Base-by-base conservation (phyloP, 2,888 invertebrate genomes). In the Leptinotarsa rubiginosa region DNA sequence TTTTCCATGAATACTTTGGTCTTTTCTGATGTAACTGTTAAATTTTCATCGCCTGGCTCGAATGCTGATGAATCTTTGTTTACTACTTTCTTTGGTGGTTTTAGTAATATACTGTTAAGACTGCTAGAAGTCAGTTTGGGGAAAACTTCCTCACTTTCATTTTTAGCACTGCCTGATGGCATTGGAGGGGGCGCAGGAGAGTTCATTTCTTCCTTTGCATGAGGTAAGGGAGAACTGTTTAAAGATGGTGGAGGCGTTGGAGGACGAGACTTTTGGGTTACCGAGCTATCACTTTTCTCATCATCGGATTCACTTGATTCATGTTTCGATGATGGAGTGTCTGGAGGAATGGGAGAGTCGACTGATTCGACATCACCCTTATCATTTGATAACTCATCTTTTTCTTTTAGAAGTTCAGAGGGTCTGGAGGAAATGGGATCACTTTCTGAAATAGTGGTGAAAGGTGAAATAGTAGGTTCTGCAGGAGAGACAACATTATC, bases 401-500 rank as follows among this genome's bases (percentile, higher is more conserved):
- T n/a, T 10, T 41, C n/a, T 31, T 41, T 31, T 16, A 62, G 16
- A 7, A 52, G 16, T 2, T 52, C 49, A 22, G 50, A n/a, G 67
- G 52, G 31, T 12, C 25, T 25, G 4, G n/a, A 25, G 25, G 49
- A 20, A 65, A 41, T 12, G 13, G 47, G 22, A 12, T 3, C 47
- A 20, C 52, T 47, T 7, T 22, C 16, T 62, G 47, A 31, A 54
- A n/a, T 50, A 20, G 59, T 47, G 47, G 62, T 25, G 56, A 56
- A 47, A 47, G 76, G 65, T 54, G 52, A 22, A 22, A 67, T 5
- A 49, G 77, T 73, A 74, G 80, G 74, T 76, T 75, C 74, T 75
- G 77, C 76, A 70, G 78, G 77, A 70, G 81, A 80, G 65, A 76
- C 67, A 64, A 81, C 83, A 86, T 91, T 90, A 84, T 91, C 90